phyloP scores from a whole-genome alignment of 2,113 vertebrate species.

The Phalacrocorax aristotelis region DNA sequence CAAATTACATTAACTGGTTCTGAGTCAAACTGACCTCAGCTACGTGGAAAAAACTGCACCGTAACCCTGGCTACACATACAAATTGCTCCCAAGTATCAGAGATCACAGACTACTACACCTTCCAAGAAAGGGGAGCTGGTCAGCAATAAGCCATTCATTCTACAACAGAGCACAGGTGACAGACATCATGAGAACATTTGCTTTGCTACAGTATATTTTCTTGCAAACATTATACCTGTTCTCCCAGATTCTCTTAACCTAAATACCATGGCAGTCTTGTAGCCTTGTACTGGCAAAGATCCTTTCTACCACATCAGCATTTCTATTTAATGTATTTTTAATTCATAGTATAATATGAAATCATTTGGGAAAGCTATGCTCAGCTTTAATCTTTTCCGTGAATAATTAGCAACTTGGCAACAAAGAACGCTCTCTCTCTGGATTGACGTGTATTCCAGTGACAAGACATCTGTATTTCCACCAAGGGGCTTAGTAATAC shows the following conservation, averaged over 20 bases:
- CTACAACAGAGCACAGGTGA: not conserved
- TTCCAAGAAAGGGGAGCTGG: not conserved
- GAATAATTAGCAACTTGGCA: constrained; percentile 28
- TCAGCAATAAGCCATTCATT: not conserved
- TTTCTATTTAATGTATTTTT: constrained; percentile 31
- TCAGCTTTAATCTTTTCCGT: constrained; percentile 12
- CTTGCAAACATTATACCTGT: not conserved
- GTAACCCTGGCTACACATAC: not conserved
- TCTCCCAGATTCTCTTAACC: not conserved
- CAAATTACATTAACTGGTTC: not conserved
- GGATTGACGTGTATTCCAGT: not conserved
- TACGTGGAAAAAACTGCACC: not conserved
- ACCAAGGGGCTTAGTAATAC: not conserved
- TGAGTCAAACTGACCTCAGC: not conserved
- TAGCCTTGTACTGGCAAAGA: not conserved
- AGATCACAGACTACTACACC: not conserved
- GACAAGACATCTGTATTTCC: not conserved
- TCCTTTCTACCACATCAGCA: constrained; percentile 2
- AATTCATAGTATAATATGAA: constrained; percentile 19
- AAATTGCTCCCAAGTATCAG: not conserved
- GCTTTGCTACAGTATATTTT: not conserved
- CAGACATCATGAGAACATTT: not conserved
- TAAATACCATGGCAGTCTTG: not conserved
- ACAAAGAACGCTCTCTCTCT: not conserved
- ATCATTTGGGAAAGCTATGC: constrained; percentile 11